These are phyloP conservation scores for Argopecten irradians DNA, from an alignment of 1,140 invertebrate genomes.

Conservation along the genomic window DNA sequence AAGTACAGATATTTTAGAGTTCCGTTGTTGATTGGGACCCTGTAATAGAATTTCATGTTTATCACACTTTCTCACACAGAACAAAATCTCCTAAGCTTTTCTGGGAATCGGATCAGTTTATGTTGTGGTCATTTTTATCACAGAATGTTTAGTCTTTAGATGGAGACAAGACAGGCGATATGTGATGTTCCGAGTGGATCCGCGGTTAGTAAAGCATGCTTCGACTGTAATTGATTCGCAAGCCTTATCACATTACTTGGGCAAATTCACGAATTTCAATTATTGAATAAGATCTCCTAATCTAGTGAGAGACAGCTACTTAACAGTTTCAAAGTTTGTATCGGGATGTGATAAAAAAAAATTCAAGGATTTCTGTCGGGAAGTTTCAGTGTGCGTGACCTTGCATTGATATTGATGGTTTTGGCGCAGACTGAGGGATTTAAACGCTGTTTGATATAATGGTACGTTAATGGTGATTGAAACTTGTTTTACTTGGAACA, in stretches of 20 bases:
- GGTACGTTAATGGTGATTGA: not conserved
- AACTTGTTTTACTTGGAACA: not conserved
- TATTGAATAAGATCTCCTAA: not conserved
- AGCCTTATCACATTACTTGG: not conserved
- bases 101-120: not conserved
- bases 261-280: not conserved
- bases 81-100: not conserved
- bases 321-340: not conserved
- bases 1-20: not conserved
- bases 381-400: not conserved
- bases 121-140: not conserved
- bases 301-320: not conserved
- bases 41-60: not conserved
- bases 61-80: not conserved
- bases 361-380: not conserved
- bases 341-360: not conserved
- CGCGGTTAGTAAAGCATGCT: not conserved
- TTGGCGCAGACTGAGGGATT: not conserved
- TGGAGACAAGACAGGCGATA: not conserved
- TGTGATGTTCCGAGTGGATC: not conserved
- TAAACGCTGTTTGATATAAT: slow-evolving; percentile 1
- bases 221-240: not conserved
- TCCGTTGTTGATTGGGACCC: not conserved
- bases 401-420: not conserved
- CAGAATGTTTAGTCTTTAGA: not conserved